Evolutionary conservation across 2,113 vertebrate species (phyloP), one percentile per base, ranked within the genome.

Genomic region (Furnarius figulus): DNA sequence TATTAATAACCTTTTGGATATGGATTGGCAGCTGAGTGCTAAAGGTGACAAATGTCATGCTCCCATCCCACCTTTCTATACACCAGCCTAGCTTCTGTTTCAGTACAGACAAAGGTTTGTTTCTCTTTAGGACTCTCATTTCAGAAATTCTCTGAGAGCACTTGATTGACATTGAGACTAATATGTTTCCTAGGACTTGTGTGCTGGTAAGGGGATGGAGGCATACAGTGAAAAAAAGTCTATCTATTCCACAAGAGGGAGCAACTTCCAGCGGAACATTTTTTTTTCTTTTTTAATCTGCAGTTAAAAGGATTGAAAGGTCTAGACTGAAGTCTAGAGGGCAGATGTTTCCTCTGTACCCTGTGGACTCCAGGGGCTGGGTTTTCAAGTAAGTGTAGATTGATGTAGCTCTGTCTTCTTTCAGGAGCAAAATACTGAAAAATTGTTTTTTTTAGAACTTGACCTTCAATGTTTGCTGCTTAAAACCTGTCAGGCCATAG

Each of bases 231-330:
- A 25, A 71, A 86, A 62, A 88, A 86, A 77, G 23, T 18, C 19
- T 40, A 56, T 12, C 11, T 85, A 4, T 81, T 91, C 92, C 87
- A 96, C 93, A 72, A 96, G 92, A 88, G 88, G 90, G 83, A 92
- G 90, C 83, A 93, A 67, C 14, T 37, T 81, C 10, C 58, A 78
- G 73, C 49, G 75, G 56, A 74, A 47, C 37, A 42, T 49, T 7
- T 55, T 21, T 24, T 7, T 35, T 75, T 33, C 14, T 23, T 35
- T 58, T 35, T 80, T 12, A 46, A 20, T 72, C 17, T 71, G 25
- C 20, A 59, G 9, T 58, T 82, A 50, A 31, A 72, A 78, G 25
- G n/a, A 47, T 70, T 35, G 33, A 70, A 85, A 90, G 30, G 28
- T 55, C 21, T 89, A 1, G 5, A 3, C 13, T 66, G 40, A 79